Conservation (phyloP, 2,888 invertebrate genomes). For the Chalcosyrphus nemorum region DNA sequence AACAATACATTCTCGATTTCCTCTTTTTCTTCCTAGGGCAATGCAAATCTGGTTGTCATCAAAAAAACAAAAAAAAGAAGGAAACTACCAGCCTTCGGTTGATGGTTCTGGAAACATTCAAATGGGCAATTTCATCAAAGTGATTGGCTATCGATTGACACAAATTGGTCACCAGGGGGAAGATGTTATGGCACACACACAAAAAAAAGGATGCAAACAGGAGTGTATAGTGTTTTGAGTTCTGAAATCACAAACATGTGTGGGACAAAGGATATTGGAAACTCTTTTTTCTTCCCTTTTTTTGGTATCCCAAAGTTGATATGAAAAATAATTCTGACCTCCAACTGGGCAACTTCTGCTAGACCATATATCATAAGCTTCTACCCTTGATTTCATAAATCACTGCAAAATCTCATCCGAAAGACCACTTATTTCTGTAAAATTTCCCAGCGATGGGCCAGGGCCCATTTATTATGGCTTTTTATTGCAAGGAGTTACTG, state of each 20-base stretch:
- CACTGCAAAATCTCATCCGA: neutral
- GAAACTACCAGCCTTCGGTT: neutral
- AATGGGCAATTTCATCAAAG: slow-evolving; percentile 61
- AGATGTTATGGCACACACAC: slow-evolving; percentile 31
- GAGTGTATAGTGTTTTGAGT: neutral
- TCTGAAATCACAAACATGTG: no score
- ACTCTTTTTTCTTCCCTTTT: neutral
- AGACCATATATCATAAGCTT: neutral
- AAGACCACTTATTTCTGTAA: neutral
- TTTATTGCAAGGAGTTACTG: neutral
- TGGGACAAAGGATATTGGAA: slow-evolving; percentile 42
- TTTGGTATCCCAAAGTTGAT: neutral
- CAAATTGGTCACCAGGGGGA: slow-evolving; percentile 50
- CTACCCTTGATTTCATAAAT: neutral
- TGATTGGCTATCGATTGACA: slow-evolving; percentile 68
- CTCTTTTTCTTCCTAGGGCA: slow-evolving; percentile 34
- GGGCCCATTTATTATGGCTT: neutral
- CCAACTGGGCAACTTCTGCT: no score
- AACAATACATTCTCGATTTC: slow-evolving; percentile 18
- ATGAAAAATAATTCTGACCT: no score
- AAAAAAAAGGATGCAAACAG: slow-evolving; percentile 11
- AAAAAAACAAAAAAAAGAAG: slow-evolving; percentile 43
- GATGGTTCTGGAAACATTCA: slow-evolving; percentile 36
- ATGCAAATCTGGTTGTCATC: slow-evolving; percentile 53
- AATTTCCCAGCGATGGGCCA: neutral